A percentile compares a stretch with the other conserved stretches of the same genome.
Evolutionary conservation across 2,797 vertebrate species (phyloP).

Genomic region (Darevskia mixta): DNA sequence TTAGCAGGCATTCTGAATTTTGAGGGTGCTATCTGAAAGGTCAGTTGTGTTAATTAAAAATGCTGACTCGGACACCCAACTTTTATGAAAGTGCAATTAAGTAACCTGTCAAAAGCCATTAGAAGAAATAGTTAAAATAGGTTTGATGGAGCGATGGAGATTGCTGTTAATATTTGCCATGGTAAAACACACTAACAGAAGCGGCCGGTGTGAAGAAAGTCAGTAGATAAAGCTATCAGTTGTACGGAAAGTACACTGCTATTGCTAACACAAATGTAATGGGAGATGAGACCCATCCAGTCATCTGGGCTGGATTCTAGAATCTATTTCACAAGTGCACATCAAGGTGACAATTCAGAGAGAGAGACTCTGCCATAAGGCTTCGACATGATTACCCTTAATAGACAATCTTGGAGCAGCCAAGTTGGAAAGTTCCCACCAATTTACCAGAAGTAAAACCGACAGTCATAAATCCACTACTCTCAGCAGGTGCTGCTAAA

Average conservation of each 20-base stretch:
- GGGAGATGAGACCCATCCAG: not conserved
- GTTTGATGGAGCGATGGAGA: not conserved
- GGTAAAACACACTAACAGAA: constrained; percentile 7
- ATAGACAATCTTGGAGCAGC: constrained; percentile 32
- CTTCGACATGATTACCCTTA: constrained; percentile 27
- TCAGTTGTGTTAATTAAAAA: constrained; percentile 16
- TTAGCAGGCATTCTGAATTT: constrained; percentile 28
- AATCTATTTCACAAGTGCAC: constrained; percentile 2
- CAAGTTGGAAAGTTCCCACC: constrained; percentile 24
- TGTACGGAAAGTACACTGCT: not conserved
- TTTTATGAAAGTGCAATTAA: constrained; percentile 47
- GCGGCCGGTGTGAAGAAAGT: not conserved
- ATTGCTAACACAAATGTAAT: constrained; percentile 1
- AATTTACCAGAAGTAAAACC: constrained; percentile 36
- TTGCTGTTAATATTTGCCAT: not conserved
- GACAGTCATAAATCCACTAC: not conserved
- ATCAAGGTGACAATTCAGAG: constrained; percentile 35
- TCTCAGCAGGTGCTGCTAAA: constrained; percentile 24
- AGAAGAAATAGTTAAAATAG: constrained; percentile 7
- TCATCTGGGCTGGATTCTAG: constrained; percentile 17
- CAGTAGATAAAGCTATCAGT: not conserved
- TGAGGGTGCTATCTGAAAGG: constrained; percentile 7
- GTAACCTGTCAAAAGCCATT: constrained; percentile 22
- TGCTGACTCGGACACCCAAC: not conserved
- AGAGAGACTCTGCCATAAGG: constrained; percentile 19